Evolutionary conservation across 2,113 vertebrate genomes (phyloP).

Genomic region (Antennarius striatus): DNA sequence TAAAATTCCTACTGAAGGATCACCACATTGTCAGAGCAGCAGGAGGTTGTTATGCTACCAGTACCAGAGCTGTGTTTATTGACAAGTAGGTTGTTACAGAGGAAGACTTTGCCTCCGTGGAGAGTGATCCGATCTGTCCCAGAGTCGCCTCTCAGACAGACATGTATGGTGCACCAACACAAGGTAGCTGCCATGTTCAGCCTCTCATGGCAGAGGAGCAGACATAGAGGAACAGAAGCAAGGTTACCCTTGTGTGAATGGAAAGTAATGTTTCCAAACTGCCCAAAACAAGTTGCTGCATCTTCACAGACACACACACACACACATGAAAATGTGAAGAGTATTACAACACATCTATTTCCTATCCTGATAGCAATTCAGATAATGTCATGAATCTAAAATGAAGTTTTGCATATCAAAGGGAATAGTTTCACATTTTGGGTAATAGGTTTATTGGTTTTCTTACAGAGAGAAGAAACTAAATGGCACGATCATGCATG

Average conservation of each 20-base stretch:
- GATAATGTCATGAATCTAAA: background rate
- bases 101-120: too few relatives aligned
- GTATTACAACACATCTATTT: background rate
- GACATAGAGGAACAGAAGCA: too few relatives aligned
- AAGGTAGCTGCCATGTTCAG: too few relatives aligned
- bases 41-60: background rate
- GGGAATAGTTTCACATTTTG: background rate
- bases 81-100: background rate
- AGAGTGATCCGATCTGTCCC: background rate
- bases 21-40: conserved; percentile 15
- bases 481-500: background rate
- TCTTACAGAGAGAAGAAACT: background rate
- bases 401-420: background rate
- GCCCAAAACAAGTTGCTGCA: too few relatives aligned
- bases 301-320: too few relatives aligned
- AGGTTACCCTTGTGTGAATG: background rate
- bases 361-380: background rate
- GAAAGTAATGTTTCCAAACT: background rate
- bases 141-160: conserved; percentile 14
- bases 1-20: conserved; percentile 23
- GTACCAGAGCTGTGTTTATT: conserved; percentile 7
- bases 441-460: background rate
- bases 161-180: background rate
- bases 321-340: too few relatives aligned
- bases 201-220: too few relatives aligned